A percentile compares a stretch with the other conserved stretches of the same genome.
These are phyloP conservation scores for Pluvianellus socialis DNA, from an alignment of 2,113 vertebrate species.

Conservation along the genomic window DNA sequence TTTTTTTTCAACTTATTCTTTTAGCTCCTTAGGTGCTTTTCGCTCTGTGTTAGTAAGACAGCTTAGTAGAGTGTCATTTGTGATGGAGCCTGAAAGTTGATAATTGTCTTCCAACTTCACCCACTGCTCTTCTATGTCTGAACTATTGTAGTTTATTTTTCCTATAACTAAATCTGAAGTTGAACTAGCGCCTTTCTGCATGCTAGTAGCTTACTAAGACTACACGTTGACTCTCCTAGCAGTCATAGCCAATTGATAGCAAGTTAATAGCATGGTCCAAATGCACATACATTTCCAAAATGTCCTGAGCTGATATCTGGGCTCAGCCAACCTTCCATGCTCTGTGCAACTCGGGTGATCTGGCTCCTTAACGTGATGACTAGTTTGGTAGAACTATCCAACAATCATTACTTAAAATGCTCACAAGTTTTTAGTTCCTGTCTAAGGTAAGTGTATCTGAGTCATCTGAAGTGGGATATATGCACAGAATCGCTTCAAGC, in stretches of 20 bases:
- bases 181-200: neutral
- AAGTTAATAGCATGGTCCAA: neutral
- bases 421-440: neutral
- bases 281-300: neutral
- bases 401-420: neutral
- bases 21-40: neutral
- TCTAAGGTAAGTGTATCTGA: neutral
- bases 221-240: neutral
- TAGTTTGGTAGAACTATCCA: neutral
- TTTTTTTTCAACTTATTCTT: neutral
- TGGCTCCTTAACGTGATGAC: neutral
- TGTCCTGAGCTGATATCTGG: neutral
- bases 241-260: neutral
- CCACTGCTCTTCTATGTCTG: neutral
- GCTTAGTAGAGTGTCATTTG: neutral
- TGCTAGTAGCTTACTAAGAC: neutral
- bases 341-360: neutral
- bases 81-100: neutral
- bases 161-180: neutral
- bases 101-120: neutral
- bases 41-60: neutral
- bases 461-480: neutral
- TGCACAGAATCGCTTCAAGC: neutral
- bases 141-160: neutral
- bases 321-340: neutral